phyloP scores from a whole-genome alignment of 2,113 vertebrate genomes.

The Zeus faber region DNA sequence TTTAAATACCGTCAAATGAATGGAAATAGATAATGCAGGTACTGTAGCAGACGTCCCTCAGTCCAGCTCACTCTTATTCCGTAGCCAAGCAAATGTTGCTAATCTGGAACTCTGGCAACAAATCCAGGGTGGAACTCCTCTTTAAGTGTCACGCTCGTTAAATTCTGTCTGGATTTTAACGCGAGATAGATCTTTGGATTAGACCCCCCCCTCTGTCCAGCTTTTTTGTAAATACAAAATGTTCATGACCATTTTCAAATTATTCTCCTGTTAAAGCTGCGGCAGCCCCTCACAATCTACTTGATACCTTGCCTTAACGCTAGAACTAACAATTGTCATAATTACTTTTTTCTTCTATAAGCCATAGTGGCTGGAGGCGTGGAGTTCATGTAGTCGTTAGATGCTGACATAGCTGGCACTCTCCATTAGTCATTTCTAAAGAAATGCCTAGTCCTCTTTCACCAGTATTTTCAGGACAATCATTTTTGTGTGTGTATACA shows the following conservation, averaged over 20 bases:
- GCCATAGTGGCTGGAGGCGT: constrained; percentile 68
- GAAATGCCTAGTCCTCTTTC: constrained; percentile 12
- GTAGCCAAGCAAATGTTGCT: no score
- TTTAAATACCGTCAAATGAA: constrained; percentile 42
- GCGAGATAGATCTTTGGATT: no score
- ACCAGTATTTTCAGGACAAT: neutral
- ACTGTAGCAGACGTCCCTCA: no score
- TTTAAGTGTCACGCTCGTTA: no score
- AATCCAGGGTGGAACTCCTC: no score
- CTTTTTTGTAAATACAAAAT: neutral
- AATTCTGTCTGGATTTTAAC: no score
- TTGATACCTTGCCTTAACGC: constrained; percentile 73
- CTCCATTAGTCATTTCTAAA: constrained; percentile 26
- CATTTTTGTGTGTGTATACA: constrained; percentile 20
- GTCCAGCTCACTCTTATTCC: no score
- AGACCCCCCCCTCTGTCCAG: no score
- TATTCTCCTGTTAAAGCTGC: constrained; percentile 20
- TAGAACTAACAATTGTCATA: constrained; percentile 51
- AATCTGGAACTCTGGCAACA: no score
- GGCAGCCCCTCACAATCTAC: constrained; percentile 30
- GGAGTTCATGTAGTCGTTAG: constrained; percentile 26
- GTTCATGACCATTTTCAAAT: neutral
- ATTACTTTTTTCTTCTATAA: constrained; percentile 49
- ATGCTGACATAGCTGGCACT: constrained; percentile 16
- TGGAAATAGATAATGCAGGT: no score